These are phyloP conservation scores for Potamilus streckersoni DNA, from an alignment of 1,140 invertebrate genomes.

Conservation along the genomic window DNA sequence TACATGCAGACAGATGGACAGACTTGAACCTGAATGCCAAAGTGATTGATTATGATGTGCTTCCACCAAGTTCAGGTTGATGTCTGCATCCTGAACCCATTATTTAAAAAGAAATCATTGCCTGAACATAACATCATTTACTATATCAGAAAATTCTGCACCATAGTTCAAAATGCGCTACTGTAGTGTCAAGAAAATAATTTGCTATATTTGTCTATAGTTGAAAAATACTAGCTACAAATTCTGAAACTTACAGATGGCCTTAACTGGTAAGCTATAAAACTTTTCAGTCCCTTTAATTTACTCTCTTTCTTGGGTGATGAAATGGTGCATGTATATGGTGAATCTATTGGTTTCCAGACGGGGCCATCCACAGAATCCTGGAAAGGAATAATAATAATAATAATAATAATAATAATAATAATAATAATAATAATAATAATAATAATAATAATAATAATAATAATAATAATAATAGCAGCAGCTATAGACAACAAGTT, in stretches of 20 bases:
- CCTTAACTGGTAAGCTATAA: conserved; percentile 95
- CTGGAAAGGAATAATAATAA: conserved; percentile 49
- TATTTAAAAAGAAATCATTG: too few relatives aligned
- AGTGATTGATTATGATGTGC: too few relatives aligned
- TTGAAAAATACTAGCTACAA: too few relatives aligned
- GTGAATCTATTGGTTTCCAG: conserved; percentile 79
- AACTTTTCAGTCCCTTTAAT: conserved; percentile 96
- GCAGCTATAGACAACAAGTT: background rate
- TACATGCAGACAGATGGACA: too few relatives aligned
- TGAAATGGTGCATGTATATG: conserved; percentile 86
- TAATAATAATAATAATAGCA: background rate
- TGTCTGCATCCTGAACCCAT: too few relatives aligned
- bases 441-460: background rate
- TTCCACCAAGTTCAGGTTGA: too few relatives aligned
- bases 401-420: background rate
- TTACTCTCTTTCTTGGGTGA: conserved; percentile 97
- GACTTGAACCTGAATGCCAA: too few relatives aligned
- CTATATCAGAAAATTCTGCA: too few relatives aligned
- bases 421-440: background rate
- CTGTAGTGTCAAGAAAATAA: too few relatives aligned
- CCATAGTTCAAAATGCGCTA: too few relatives aligned
- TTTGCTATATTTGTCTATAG: too few relatives aligned
- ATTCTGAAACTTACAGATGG: conserved; percentile 77
- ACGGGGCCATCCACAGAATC: conserved; percentile 73
- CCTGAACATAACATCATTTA: too few relatives aligned